A percentile compares a stretch with the other conserved stretches of the same genome.
Conservation (phyloP, 2,888 invertebrate species). For the Neoaliturus tenellus region DNA sequence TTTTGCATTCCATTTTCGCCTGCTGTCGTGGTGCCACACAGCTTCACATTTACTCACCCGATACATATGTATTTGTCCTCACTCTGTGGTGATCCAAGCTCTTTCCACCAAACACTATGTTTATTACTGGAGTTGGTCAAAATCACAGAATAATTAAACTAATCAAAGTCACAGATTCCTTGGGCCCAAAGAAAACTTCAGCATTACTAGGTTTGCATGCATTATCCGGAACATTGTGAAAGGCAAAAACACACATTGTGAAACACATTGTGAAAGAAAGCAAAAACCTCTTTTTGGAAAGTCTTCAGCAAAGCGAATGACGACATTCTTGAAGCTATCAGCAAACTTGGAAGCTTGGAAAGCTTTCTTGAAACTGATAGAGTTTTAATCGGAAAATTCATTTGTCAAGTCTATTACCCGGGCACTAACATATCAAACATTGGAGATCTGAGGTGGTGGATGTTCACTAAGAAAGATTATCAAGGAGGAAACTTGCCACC, state of each 20-base stretch:
- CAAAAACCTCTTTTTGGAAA: constrained; percentile 30
- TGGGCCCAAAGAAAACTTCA: background rate
- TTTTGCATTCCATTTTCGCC: background rate
- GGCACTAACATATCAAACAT: constrained; percentile 26
- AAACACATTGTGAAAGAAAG: constrained; percentile 28
- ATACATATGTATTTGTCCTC: constrained; percentile 10
- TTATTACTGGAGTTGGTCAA: background rate
- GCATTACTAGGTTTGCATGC: constrained; percentile 36
- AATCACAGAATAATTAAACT: background rate
- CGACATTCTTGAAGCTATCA: constrained; percentile 33
- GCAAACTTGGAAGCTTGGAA: constrained; percentile 14
- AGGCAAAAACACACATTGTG: too few relatives aligned
- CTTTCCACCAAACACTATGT: background rate
- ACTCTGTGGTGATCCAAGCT: too few relatives aligned
- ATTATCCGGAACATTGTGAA: constrained; percentile 8
- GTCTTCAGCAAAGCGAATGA: constrained; percentile 4
- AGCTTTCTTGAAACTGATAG: too few relatives aligned
- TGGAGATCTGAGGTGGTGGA: constrained; percentile 17
- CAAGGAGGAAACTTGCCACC: constrained; percentile 4
- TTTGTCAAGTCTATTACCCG: constrained; percentile 32
- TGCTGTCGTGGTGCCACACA: background rate
- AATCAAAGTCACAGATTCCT: background rate
- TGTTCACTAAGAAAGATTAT: background rate
- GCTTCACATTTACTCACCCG: background rate
- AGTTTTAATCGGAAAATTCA: constrained; percentile 19